These are phyloP conservation scores for Enteromius anoplus DNA, from an alignment of 2,797 vertebrate genomes.

Conservation along the genomic window DNA sequence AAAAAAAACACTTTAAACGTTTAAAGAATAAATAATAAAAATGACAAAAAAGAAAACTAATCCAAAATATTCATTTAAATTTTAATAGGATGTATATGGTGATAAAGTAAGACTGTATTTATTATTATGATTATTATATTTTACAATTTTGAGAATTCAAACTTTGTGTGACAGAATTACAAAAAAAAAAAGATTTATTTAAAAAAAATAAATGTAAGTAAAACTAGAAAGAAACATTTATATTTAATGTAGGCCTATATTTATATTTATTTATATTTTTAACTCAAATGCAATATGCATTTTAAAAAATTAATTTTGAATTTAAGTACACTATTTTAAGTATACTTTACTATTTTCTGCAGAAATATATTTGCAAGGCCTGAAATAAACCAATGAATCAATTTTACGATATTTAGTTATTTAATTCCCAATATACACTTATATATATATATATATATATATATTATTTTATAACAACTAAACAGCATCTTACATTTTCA, in stretches of 20 bases:
- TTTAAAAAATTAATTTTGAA: not conserved
- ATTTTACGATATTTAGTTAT: not conserved
- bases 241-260: not conserved
- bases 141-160: not conserved
- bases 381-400: not conserved
- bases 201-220: not conserved
- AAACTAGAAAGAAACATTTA: not conserved
- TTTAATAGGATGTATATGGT: not conserved
- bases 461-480: not conserved
- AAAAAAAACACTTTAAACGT: not conserved
- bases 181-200: no score
- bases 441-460: no score
- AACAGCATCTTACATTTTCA: not conserved
- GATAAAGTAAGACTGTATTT: not conserved
- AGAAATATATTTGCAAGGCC: not conserved
- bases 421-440: no score
- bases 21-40: not conserved
- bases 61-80: not conserved
- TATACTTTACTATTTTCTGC: not conserved
- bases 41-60: not conserved
- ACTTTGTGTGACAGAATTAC: not conserved
- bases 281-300: not conserved
- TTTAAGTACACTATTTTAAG: not conserved
- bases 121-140: not conserved
- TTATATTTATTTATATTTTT: not conserved